Evolutionary conservation across 2,888 invertebrate species (phyloP).

Genomic region (Congeria kusceri): DNA sequence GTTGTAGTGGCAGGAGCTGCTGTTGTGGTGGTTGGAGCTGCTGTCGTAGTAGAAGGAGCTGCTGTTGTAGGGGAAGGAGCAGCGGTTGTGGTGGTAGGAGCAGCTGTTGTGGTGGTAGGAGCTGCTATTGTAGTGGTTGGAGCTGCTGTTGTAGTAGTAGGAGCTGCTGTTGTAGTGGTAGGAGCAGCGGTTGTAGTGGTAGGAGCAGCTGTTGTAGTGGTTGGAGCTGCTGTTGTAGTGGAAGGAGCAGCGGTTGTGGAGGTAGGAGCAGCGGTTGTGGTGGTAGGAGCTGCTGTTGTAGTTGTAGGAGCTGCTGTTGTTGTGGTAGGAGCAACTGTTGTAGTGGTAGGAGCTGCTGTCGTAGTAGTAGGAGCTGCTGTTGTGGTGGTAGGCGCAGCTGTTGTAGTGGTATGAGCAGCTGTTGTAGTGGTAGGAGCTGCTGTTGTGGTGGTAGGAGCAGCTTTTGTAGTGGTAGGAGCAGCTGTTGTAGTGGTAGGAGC

Average conservation of each 20-base stretch:
- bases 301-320: too few relatives aligned
- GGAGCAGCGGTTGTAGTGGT: neutral
- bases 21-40: neutral
- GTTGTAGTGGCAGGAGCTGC: slow-evolving; percentile 3
- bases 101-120: neutral
- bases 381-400: neutral
- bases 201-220: neutral
- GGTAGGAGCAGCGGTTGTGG: too few relatives aligned
- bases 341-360: too few relatives aligned
- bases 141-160: neutral
- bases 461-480: slow-evolving; percentile 2
- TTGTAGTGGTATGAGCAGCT: neutral
- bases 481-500: slow-evolving; percentile 5
- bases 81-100: slow-evolving; percentile 2
- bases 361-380: too few relatives aligned
- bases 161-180: neutral
- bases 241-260: neutral
- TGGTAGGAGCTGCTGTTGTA: too few relatives aligned
- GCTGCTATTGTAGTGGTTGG: neutral
- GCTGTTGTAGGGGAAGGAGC: neutral
- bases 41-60: slow-evolving; percentile 1
- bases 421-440: slow-evolving; percentile 11
- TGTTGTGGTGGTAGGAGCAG: neutral
- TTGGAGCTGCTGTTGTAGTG: neutral
- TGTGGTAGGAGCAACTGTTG: too few relatives aligned